Evolutionary conservation across 2,797 vertebrate genomes (phyloP).

Genomic region (Aldrovandia affinis): DNA sequence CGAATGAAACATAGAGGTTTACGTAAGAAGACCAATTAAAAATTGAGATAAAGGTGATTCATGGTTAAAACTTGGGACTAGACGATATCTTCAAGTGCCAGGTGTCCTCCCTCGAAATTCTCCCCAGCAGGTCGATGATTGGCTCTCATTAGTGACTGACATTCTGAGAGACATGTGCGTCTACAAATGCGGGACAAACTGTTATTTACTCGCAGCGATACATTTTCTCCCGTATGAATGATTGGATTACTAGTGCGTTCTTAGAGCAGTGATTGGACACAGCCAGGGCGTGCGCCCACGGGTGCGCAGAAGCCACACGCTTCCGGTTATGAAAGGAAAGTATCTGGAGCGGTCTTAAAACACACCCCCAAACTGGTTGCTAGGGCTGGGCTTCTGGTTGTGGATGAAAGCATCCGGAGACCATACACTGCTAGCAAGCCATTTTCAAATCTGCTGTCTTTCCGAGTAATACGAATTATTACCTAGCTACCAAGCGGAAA

Average conservation of each 20-base stretch:
- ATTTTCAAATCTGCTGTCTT: not conserved
- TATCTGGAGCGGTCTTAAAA: not conserved
- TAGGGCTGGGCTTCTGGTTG: not conserved
- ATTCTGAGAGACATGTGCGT: constrained; percentile 25
- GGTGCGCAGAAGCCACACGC: not conserved
- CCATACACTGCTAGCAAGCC: not conserved
- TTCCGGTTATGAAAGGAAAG: constrained; percentile 26
- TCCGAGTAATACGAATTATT: not conserved
- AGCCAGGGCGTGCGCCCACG: constrained; percentile 6
- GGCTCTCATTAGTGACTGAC: constrained; percentile 24
- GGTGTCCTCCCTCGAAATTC: not conserved
- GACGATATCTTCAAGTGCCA: not conserved
- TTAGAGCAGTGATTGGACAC: constrained; percentile 15
- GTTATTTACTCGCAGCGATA: constrained; percentile 24
- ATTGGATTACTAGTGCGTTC: constrained; percentile 23
- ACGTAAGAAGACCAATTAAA: not conserved
- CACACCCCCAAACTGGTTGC: constrained; percentile 5
- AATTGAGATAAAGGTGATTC: constrained; percentile 7
- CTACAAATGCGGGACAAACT: constrained; percentile 12
- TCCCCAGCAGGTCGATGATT: constrained; percentile 20
- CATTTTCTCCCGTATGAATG: constrained; percentile 8
- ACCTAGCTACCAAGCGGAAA: not conserved
- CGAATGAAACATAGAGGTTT: not conserved
- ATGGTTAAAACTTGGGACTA: not conserved
- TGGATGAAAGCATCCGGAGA: not conserved